Evolutionary conservation across 2,888 invertebrate genomes (phyloP).

Genomic region (Embidobia sp.): DNA sequence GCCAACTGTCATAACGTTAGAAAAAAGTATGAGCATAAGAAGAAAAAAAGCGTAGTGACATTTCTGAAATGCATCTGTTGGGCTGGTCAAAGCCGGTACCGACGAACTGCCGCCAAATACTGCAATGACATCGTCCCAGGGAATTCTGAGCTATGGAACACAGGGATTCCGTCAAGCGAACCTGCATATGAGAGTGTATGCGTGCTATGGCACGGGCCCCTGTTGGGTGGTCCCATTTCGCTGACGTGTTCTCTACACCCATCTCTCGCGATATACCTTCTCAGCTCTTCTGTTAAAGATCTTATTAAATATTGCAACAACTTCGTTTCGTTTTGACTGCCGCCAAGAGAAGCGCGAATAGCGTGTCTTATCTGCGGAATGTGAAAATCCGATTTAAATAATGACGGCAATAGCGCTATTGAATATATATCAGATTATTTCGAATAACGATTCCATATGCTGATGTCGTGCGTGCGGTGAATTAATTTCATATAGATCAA

Average conservation of each 20-base stretch:
- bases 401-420: conserved; percentile 55
- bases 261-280: conserved; percentile 76
- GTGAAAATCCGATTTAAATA: conserved; percentile 66
- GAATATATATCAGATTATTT: conserved; percentile 62
- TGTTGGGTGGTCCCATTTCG: conserved; percentile 80
- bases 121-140: conserved; percentile 60
- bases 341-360: conserved; percentile 62
- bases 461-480: conserved; percentile 16
- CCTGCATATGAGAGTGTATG: conserved; percentile 68
- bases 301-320: conserved; percentile 79
- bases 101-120: conserved; percentile 64
- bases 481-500: conserved; percentile 48
- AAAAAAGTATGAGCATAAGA: conserved; percentile 18
- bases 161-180: conserved; percentile 68
- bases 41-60: conserved; percentile 38
- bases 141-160: conserved; percentile 73
- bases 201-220: conserved; percentile 76
- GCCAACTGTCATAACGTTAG: conserved; percentile 42
- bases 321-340: conserved; percentile 70
- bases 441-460: conserved; percentile 36
- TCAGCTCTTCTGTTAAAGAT: conserved; percentile 75
- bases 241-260: conserved; percentile 79
- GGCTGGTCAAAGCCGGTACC: conserved; percentile 62
- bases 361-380: conserved; percentile 68
- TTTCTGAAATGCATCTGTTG: conserved; percentile 66